A percentile compares a stretch with the other conserved stretches of the same genome.
phyloP scores from a whole-genome alignment of 2,888 invertebrate species.

The Terebella lapidaria region DNA sequence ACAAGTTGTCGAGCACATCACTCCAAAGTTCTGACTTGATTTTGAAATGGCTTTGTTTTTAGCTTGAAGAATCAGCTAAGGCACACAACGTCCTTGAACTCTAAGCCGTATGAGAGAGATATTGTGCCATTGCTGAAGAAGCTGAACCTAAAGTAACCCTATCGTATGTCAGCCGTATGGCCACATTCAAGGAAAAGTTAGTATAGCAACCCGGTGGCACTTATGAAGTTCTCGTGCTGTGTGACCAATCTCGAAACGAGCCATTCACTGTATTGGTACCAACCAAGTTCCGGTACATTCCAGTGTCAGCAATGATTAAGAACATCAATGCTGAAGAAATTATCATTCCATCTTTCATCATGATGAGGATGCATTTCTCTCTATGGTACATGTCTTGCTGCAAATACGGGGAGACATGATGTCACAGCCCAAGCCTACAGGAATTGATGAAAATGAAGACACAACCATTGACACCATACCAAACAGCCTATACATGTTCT shows the following conservation, averaged over 20 bases:
- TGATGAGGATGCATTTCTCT: constrained; percentile 5
- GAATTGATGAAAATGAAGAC: background rate
- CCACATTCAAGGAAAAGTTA: constrained; percentile 7
- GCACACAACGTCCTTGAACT: background rate
- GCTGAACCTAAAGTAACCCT: background rate
- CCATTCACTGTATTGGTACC: constrained; percentile 2
- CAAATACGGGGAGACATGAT: constrained; percentile 3
- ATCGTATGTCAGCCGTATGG: constrained; percentile 4
- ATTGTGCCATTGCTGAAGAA: constrained; percentile 6
- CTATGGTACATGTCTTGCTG: constrained; percentile 7
- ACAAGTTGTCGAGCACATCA: background rate
- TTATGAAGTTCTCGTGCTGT: background rate
- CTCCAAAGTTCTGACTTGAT: background rate
- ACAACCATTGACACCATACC: constrained; percentile 1
- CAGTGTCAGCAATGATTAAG: background rate
- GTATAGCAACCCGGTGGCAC: background rate
- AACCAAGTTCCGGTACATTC: background rate
- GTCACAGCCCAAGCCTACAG: background rate
- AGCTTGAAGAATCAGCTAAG: constrained; percentile 2
- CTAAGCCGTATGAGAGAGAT: constrained; percentile 6
- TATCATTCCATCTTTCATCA: background rate
- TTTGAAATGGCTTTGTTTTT: background rate
- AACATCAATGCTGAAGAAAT: background rate
- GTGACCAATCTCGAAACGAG: background rate
- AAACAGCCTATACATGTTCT: constrained; percentile 11